These are phyloP conservation scores for Drosophila seguyi DNA, from an alignment of 1,140 invertebrate genomes.

Conservation along the genomic window DNA sequence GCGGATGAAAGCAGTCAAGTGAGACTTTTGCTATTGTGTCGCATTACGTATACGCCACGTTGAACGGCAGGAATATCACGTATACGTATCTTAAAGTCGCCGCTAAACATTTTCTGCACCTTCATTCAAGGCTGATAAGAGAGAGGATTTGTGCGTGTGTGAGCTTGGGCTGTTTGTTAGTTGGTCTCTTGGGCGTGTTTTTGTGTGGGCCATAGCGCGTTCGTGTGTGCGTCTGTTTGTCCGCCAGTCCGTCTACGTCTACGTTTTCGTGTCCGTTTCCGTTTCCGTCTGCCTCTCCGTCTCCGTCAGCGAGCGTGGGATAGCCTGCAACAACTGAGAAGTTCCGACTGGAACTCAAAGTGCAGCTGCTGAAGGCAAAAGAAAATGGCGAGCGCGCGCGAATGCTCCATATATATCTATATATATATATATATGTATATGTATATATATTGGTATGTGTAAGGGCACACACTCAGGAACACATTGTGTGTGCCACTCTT, in stretches of 20 bases:
- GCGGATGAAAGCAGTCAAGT: neutral
- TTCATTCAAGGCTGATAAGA: conserved; percentile 23
- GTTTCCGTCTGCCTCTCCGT: conserved; percentile 66
- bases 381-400: conserved; percentile 79
- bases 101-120: conserved; percentile 2
- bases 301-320: conserved; percentile 74
- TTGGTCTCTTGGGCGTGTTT: conserved; percentile 28
- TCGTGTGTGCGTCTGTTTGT: conserved; percentile 42
- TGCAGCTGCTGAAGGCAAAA: conserved; percentile 68
- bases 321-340: conserved; percentile 81
- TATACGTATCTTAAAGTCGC: conserved; percentile 23
- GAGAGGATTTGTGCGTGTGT: conserved; percentile 7
- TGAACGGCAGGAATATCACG: conserved; percentile 23
- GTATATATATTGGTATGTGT: neutral
- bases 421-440: conserved; percentile 27
- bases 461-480: conserved; percentile 36
- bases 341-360: conserved; percentile 66
- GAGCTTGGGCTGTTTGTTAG: conserved; percentile 4
- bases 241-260: conserved; percentile 56
- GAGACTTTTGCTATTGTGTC: conserved; percentile 6
- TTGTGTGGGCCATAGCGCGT: conserved; percentile 11
- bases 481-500: conserved; percentile 48
- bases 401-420: conserved; percentile 59
- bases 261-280: conserved; percentile 42
- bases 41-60: conserved; percentile 51